Base-by-base conservation (phyloP, 1,140 invertebrate genomes). In the Periplaneta americana region DNA sequence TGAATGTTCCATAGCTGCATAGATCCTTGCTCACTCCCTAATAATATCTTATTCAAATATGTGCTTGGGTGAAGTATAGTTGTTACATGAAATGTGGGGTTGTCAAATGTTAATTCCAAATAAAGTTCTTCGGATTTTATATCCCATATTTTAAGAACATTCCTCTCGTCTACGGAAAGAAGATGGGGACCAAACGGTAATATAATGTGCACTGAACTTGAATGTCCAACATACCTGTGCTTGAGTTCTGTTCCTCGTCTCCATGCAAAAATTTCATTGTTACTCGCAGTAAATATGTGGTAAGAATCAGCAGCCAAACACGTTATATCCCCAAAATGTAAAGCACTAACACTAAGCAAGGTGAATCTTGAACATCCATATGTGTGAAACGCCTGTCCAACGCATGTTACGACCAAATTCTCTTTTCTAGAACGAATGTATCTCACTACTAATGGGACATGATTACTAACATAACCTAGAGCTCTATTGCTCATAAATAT, bases 31-130 rank as follows among this genome's bases (percentile, higher is more conserved):
- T 93, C 90, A 84, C 96, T 98, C 18, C 95, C 98, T 76, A 99
- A 88, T n/a, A 99, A 87, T 76, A 99, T 92, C 90, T 99, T 99
- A 87, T 99, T 99, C 3, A 98, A 87, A 86, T 99, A 99, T 0
- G 98, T 98, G 75, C 91, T 93, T 3, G 98, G 98, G 91, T 99
- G 98, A 76, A 95, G 89, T 2, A 98, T 83, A 0, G 94, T 90
- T 0, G 95, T 93, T 17, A 98, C 93, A 85, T 93, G 89, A 86
- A 98, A 98, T 22, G 87, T 87, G 0, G 91, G 87, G n/a, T 91
- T 89, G 83, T 92, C 91, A 86, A 98, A 97, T n/a, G 88, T 90
- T 0, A 95, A 86, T 84, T 95, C 93, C 33, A 93, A 84, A 84
- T 92, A 89, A 22, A 93, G 85, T 77, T 92, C 91, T 87, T 95